Evolutionary conservation across 1,140 invertebrate species (phyloP).

Genomic region (Pantala flavescens): DNA sequence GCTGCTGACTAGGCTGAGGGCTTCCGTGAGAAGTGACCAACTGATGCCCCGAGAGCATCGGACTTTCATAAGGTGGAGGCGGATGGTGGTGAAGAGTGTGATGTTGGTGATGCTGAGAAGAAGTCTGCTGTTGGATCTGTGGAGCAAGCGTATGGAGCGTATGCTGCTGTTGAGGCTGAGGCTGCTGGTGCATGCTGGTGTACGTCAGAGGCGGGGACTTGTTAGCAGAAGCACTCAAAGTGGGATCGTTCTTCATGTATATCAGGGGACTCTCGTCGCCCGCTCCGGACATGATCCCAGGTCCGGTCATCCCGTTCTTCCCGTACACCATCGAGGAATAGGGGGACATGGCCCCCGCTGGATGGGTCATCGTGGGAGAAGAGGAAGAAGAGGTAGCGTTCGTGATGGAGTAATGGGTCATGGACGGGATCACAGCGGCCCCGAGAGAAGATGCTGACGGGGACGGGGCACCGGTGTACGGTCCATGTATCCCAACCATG

Average conservation of each 20-base stretch:
- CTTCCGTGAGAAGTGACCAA: not conserved
- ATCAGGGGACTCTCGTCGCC: conserved; percentile 37
- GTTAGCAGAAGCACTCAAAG: conserved; percentile 40
- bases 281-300: conserved; percentile 21
- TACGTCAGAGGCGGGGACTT: conserved; percentile 22
- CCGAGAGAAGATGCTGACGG: conserved; percentile 30
- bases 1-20: conserved; percentile 30
- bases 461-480: conserved; percentile 32
- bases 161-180: conserved; percentile 28
- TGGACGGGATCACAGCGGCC: conserved; percentile 31
- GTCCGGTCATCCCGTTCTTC: conserved; percentile 32
- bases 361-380: conserved; percentile 31
- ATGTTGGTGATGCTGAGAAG: conserved; percentile 33
- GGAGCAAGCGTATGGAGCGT: not conserved
- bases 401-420: conserved; percentile 31
- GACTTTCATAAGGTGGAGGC: not conserved
- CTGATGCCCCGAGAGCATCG: not conserved
- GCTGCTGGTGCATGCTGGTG: conserved; percentile 29
- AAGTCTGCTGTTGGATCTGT: conserved; percentile 13
- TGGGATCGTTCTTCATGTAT: conserved; percentile 45
- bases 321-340: conserved; percentile 33
- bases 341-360: conserved; percentile 30
- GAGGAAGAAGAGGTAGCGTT: conserved; percentile 28
- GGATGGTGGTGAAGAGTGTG: conserved; percentile 41
- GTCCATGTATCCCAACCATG: conserved; percentile 21